Evolutionary conservation across 2,888 invertebrate genomes (phyloP), one percentile per base, ranked within the genome.

Genomic region (Amblyjoppa fuscipennis): DNA sequence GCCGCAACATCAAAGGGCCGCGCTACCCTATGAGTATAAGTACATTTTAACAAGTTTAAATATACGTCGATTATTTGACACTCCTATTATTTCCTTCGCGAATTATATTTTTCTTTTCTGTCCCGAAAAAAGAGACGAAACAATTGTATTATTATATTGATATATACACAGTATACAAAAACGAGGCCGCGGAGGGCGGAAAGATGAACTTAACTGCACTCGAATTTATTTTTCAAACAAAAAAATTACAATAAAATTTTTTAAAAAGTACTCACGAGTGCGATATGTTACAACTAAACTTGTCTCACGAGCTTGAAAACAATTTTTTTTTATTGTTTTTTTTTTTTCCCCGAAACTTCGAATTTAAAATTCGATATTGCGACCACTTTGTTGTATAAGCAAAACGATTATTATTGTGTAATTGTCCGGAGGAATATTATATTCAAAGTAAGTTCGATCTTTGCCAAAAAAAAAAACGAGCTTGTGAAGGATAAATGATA

Each of bases 11-110:
- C 92, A 89, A 93, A 93, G 91, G 93, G 93, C 92, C 94, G 93
- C 93, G 93, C 94, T 92, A 94, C 94, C 92, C 93, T 94, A 89
- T 94, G 92, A 94, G 94, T 92, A 94, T 94, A 93, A 94, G 93
- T 94, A 94, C 93, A 89, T 88, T 89, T 88, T 88, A 86, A 88
- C 87, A 90, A 89, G 41, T 76, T 83, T 80, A 59, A 49, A 84
- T 75, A 84, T 59, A 70, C 51, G 81, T 77, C 74, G 79, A 69
- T 70, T 69, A 74, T 74, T 16, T 68, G 79, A 75, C 74, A 28
- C 59, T 61, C 41, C 16, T 49, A 11, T 41, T 41, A 77, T 31
- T 41, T 31, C 78, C 45, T 71, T 56, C 83, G 68, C 34, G 51
- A 59, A 53, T 71, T 25, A 49, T 34, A 25, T 81, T 70, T 56